Percentiles rank a stretch among this genome's conserved stretches.
Conservation (phyloP, 1,140 invertebrate genomes). For the Uloborus diversus region DNA sequence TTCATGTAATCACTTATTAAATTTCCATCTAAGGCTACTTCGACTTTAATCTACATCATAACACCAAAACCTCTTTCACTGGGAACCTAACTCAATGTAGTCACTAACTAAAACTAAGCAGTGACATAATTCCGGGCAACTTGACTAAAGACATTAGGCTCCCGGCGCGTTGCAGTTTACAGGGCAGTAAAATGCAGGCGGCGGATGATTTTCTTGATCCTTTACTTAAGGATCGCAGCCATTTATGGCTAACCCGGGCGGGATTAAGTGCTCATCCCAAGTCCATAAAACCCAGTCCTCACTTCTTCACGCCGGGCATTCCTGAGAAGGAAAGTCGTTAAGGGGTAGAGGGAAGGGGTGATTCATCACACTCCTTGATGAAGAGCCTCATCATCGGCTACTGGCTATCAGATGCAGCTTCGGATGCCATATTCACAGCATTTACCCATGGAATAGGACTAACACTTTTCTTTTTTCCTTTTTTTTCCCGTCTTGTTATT, state of each 20-base stretch:
- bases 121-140: slow-evolving; percentile 43
- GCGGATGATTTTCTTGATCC: slow-evolving; percentile 47
- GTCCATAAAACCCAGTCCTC: slow-evolving; percentile 35
- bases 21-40: no score
- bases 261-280: slow-evolving; percentile 53
- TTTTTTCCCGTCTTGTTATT: no score
- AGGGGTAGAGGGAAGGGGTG: slow-evolving; percentile 28
- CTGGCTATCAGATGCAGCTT: neutral
- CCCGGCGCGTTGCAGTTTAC: slow-evolving; percentile 40
- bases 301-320: slow-evolving; percentile 16
- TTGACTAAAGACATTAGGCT: slow-evolving; percentile 51
- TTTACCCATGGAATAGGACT: no score
- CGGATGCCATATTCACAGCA: no score
- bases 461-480: no score
- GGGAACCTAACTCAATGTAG: no score
- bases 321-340: slow-evolving; percentile 41
- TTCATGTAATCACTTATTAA: no score
- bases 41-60: no score
- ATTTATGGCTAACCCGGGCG: slow-evolving; percentile 52
- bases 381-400: slow-evolving; percentile 40
- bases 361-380: slow-evolving; percentile 45
- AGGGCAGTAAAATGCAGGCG: slow-evolving; percentile 49
- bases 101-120: slow-evolving; percentile 39
- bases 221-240: slow-evolving; percentile 26
- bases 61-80: no score